Evolutionary conservation across 2,797 vertebrate species (phyloP).

Genomic region (Neosalanx taihuensis): DNA sequence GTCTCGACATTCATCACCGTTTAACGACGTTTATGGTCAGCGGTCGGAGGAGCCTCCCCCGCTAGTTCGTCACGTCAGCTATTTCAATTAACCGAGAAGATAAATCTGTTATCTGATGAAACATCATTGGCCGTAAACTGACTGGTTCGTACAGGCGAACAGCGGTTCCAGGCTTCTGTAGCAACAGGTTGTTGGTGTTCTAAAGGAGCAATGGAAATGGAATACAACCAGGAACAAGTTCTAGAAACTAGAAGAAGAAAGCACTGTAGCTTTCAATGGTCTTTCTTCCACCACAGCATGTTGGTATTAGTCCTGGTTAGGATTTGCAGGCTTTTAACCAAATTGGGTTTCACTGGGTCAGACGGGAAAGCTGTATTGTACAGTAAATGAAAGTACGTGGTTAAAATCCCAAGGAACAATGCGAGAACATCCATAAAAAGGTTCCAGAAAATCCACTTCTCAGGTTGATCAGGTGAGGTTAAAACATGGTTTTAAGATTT

Average conservation of each 20-base stretch:
- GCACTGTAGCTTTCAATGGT: too few relatives aligned
- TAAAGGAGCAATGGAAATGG: neutral
- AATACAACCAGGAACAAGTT: too few relatives aligned
- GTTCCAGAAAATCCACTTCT: neutral
- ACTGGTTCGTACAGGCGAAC: neutral
- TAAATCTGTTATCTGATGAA: slow-evolving; percentile 45
- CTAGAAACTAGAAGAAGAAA: too few relatives aligned
- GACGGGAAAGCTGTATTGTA: too few relatives aligned
- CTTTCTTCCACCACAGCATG: too few relatives aligned
- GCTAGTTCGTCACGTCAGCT: slow-evolving; percentile 21
- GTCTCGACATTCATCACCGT: slow-evolving; percentile 37
- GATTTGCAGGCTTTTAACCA: too few relatives aligned
- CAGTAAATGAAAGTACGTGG: neutral
- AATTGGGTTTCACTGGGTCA: too few relatives aligned
- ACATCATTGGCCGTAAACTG: slow-evolving; percentile 21
- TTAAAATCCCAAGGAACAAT: neutral
- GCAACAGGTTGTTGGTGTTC: neutral
- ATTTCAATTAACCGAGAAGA: slow-evolving; percentile 46
- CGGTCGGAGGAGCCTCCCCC: slow-evolving; percentile 17
- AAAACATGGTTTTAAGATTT: neutral
- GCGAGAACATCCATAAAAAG: neutral
- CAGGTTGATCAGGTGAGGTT: too few relatives aligned
- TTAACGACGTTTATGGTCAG: slow-evolving; percentile 34
- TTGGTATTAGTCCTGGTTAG: too few relatives aligned
- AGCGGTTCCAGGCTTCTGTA: neutral